Evolutionary conservation across 2,797 vertebrate genomes (phyloP).

Genomic region (Silurus lanzhouensis): DNA sequence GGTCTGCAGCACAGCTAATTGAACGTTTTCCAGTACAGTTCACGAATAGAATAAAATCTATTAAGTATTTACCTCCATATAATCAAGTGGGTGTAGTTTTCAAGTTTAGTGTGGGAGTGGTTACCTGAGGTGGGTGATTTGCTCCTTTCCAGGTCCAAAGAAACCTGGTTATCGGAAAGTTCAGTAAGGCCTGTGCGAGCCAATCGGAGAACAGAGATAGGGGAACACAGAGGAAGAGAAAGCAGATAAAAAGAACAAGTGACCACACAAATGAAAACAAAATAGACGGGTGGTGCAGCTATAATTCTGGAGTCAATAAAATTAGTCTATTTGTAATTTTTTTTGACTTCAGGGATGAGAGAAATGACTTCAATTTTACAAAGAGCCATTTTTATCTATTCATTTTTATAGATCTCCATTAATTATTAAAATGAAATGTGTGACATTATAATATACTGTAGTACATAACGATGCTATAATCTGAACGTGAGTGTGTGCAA

Average conservation of each 20-base stretch:
- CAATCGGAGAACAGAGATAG: slow-evolving; percentile 40
- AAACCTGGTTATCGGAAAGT: slow-evolving; percentile 92
- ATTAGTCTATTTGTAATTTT: neutral
- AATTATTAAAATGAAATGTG: neutral
- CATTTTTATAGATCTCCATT: neutral
- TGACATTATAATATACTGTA: neutral
- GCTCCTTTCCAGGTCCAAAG: slow-evolving; percentile 92
- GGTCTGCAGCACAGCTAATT: neutral
- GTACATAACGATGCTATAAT: neutral
- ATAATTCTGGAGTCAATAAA: slow-evolving; percentile 21
- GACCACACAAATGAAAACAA: neutral
- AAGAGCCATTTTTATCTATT: neutral
- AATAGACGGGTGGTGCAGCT: slow-evolving; percentile 17
- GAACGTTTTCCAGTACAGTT: neutral
- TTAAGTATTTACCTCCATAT: neutral
- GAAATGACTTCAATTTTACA: neutral
- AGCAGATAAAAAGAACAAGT: slow-evolving; percentile 23
- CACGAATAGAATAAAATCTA: neutral
- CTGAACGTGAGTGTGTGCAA: neutral
- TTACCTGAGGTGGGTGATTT: slow-evolving; percentile 99
- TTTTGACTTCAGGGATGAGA: too few relatives aligned
- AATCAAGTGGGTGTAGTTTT: neutral
- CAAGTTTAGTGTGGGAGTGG: slow-evolving; percentile 5
- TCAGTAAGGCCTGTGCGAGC: slow-evolving; percentile 88
- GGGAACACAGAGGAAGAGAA: slow-evolving; percentile 44